Evolutionary conservation across 2,797 vertebrate species (phyloP).

Genomic region (Salmo trutta): DNA sequence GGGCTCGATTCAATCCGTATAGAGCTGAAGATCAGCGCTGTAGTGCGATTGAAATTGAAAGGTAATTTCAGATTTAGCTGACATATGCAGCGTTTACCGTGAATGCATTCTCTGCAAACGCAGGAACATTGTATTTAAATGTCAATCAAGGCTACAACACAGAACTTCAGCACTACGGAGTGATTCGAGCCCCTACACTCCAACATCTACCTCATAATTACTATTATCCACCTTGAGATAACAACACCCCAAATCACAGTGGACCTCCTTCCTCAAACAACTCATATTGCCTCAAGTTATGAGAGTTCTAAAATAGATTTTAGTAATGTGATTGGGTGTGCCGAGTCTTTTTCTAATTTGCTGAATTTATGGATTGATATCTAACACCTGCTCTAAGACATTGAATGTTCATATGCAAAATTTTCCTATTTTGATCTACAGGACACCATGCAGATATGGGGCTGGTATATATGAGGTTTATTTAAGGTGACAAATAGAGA

Average conservation of each 20-base stretch:
- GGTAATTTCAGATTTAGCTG: too few relatives aligned
- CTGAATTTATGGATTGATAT: background rate
- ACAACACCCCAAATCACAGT: slow-evolving; percentile 32
- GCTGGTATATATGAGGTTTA: background rate
- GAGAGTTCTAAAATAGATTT: slow-evolving; percentile 3
- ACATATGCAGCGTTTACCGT: too few relatives aligned
- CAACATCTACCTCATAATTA: too few relatives aligned
- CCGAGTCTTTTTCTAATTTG: too few relatives aligned
- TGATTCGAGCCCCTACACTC: too few relatives aligned
- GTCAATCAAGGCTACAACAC: too few relatives aligned
- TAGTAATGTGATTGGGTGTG: background rate
- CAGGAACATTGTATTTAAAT: too few relatives aligned
- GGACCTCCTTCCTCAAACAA: slow-evolving; percentile 19
- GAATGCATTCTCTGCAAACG: too few relatives aligned
- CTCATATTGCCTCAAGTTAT: background rate
- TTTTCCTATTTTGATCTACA: background rate
- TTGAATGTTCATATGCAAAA: background rate
- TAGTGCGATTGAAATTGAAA: too few relatives aligned
- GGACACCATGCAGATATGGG: background rate
- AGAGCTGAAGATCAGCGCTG: too few relatives aligned
- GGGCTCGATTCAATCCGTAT: too few relatives aligned
- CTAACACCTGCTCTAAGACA: background rate
- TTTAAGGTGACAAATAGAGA: background rate
- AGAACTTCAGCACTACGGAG: too few relatives aligned
- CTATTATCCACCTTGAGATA: background rate